Base-by-base conservation (phyloP, 2,888 invertebrate species). In the Acleris literana region DNA sequence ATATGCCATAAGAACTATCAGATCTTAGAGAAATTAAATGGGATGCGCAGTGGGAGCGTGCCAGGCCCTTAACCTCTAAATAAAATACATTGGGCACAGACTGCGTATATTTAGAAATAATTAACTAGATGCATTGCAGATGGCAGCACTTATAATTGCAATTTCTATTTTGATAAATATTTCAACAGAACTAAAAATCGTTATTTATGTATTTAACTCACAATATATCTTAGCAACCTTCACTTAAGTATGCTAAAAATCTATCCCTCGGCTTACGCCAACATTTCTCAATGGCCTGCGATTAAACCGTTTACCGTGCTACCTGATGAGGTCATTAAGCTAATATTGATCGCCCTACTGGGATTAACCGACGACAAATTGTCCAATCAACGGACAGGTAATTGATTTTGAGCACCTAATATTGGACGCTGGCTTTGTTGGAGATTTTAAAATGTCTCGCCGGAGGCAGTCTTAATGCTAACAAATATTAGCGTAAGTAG, bases 341-440 rank as follows among this genome's bases (percentile, higher is more conserved):
- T 85, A 81, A 81, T 85, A 89, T 89, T 85, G 88, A 93, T 82
- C 83, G 77, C 68, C 69, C 69, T 69, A 64, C 68, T 57, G 73
- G 84, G 86, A 87, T 93, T 88, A 93, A 83, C 85, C 82, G 84
- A 83, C 88, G 90, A 93, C 93, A 93, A 93, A 94, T 94, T 93
- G 93, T 88, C 87, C 90, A 90, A 93, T 93, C 93, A 89, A 83
- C 86, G 87, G 84, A 84, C 88, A 90, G 90, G 90, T 93, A 94
- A 94, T 93, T 93, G 93, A 93, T 94, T 93, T 84, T 83, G 84
- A 90, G 85, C 88, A 88, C 87, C 87, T 84, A 77, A 73, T 72
- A 72, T 76, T 68, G 80, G 82, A 81, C 83, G 73, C 73, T 71
- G 78, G 81, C 79, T 79, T 80, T 67, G 68, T 70, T 71, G 70